Evolutionary conservation across 1,140 invertebrate genomes (phyloP), one percentile per base, ranked within the genome.

Genomic region (Kradibia gibbosae): DNA sequence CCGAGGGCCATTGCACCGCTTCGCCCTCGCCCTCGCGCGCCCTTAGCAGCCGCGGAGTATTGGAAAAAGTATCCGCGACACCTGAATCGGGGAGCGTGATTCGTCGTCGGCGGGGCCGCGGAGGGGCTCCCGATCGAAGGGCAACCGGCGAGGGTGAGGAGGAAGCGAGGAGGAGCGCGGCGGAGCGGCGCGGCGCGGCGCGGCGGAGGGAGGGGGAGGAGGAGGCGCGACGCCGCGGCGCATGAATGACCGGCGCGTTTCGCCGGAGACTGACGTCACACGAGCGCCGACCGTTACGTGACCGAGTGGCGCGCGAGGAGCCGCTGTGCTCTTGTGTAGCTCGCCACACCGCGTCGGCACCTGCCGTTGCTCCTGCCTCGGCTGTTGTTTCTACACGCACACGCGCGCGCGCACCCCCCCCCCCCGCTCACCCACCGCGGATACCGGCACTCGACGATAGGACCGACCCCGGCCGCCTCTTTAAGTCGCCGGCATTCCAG

Each of bases 201-300:
- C 67, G 34, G 17, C 15, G 67, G 13, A 1, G 65, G 34, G 22
- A n/a, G n/a, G 22, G 36, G 34, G 17, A 13, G 67, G 13, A 1
- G 65, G 34, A 13, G 15, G 20, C 50, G 17, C 65, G 73, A n/a
- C 77, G 31, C 62, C 78, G 65, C 50, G 70, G 57, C 45, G 83
- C 83, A 88, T 89, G 87, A 89, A 88, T 89, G 88, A 80, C 78
- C 79, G 70, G 53, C 74, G 53, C 74, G 78, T 72, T 83, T 78
- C 78, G 67, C 31, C 39, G 8, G 48, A n/a, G n/a, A n/a, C 15
- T 80, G 79, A 84, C 82, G 78, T 84, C 83, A 80, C 70, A 73
- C 78, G 57, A 79, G 67, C 67, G 74, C 86, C 87, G 88, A 88
- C 89, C 88, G 90, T 91, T 90, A 91, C 88, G 85, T 90, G 89